phyloP scores from a whole-genome alignment of 2,113 vertebrate species.

The Leuciscus idus region DNA sequence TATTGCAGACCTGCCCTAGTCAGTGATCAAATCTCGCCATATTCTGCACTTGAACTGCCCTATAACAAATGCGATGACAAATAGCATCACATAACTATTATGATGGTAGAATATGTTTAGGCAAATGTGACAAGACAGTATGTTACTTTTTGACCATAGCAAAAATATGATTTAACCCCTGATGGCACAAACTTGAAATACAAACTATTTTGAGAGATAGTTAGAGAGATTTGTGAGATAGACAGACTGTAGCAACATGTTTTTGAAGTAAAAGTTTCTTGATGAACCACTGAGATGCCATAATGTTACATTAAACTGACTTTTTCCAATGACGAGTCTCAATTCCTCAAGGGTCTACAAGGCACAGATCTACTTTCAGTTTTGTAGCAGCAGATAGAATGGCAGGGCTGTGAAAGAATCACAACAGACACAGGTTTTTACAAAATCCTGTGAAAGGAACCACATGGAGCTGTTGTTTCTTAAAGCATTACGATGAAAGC shows the following conservation, averaged over 20 bases:
- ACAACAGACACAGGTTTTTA: background rate
- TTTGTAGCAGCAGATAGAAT: conserved; percentile 6
- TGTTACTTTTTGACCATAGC: background rate
- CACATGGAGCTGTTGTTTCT: background rate
- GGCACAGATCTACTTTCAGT: conserved; percentile 27
- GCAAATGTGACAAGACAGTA: background rate
- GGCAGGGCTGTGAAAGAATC: conserved; percentile 1
- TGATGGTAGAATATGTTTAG: background rate
- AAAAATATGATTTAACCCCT: background rate
- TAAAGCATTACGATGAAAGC: background rate
- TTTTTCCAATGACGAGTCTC: background rate
- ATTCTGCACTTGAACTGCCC: conserved; percentile 11
- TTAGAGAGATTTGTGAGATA: too few relatives aligned
- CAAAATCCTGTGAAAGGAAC: background rate
- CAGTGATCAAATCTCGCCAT: conserved; percentile 21
- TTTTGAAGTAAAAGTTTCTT: background rate
- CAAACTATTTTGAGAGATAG: background rate
- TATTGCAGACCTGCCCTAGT: background rate
- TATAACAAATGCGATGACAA: background rate
- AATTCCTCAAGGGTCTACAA: background rate
- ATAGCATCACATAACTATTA: background rate
- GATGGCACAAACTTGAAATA: background rate
- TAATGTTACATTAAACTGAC: conserved; percentile 12
- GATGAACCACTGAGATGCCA: background rate
- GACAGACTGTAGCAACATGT: background rate